Percentiles rank a stretch among this genome's conserved stretches.
Conservation (phyloP, 2,888 invertebrate species). For the Taenaris catops region DNA sequence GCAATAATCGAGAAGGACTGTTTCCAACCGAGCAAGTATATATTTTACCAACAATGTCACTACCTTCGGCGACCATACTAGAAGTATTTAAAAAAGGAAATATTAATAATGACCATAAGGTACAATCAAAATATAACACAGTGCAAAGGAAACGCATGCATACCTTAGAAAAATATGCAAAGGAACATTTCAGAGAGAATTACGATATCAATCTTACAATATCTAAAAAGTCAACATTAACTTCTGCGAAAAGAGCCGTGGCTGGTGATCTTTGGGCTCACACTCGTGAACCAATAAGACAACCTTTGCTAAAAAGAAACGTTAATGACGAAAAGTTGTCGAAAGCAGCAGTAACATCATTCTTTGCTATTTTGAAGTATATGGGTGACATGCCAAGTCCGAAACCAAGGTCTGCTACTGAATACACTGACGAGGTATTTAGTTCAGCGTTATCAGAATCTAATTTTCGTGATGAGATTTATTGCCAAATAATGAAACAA, state of each 20-base stretch:
- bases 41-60: constrained; percentile 89
- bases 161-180: constrained; percentile 90
- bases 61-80: constrained; percentile 85
- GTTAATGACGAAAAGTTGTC: constrained; percentile 84
- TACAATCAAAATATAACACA: constrained; percentile 71
- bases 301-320: constrained; percentile 89
- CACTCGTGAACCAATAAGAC: constrained; percentile 88
- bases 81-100: constrained; percentile 82
- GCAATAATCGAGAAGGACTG: constrained; percentile 86
- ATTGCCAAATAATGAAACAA: constrained; percentile 97
- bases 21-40: constrained; percentile 94
- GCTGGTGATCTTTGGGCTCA: constrained; percentile 91
- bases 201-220: constrained; percentile 70
- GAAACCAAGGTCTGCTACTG: constrained; percentile 86
- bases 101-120: constrained; percentile 58
- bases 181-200: constrained; percentile 87
- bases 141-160: constrained; percentile 85
- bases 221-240: constrained; percentile 82
- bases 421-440: constrained; percentile 95
- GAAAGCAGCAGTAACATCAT: constrained; percentile 86
- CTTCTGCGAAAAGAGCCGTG: constrained; percentile 82
- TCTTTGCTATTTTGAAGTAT: constrained; percentile 85
- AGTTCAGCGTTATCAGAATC: constrained; percentile 86
- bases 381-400: constrained; percentile 97
- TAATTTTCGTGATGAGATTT: constrained; percentile 91